Evolutionary conservation across 2,797 vertebrate genomes (phyloP), one percentile per base, ranked within the genome.

Genomic region (Ibycter americanus): DNA sequence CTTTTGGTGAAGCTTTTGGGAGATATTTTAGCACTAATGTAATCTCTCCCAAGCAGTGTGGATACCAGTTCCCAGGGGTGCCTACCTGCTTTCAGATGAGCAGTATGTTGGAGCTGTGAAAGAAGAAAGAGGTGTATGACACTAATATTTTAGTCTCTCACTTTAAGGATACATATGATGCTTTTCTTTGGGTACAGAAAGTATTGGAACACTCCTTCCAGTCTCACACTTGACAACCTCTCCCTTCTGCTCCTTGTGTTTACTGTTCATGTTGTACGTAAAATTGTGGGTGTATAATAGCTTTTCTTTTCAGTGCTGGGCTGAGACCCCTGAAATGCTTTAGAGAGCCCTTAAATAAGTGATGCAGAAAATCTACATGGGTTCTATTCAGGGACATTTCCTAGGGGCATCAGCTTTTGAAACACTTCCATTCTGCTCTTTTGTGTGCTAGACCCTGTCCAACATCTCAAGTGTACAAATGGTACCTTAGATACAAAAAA

Each of bases 41-140:
- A 12, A 83, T 31, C 46, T 58, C 42, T 74, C 51, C 34, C 23
- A n/a, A 20, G 23, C 21, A 5, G 22, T 18, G 10, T 18, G 29
- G 51, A n/a, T 40, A 68, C 25, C 13, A 12, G 42, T 52, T 49
- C 49, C 29, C 34, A 9, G 32, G 22, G 25, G 19, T 54, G 51
- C 87, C 25, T 90, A 90, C 92, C 92, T 83, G 58, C 32, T 49
- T 58, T 89, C 83, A 42, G 61, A 56, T 3, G 68, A 83, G 51
- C 94, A 94, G 52, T 94, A 95, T 26, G 58, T 54, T 29, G 89
- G 83, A 89, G 94, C 94, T 95, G 89, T 62, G 63, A 46, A 76
- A 67, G 67, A 63, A 62, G 47, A 78, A 55, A 68, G 29, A 66
- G 61, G 54, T n/a, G 27, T 26, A 15, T 68, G 55, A 61, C 65